Evolutionary conservation across 2,888 invertebrate genomes (phyloP).

Genomic region (Ophion ventricosus): DNA sequence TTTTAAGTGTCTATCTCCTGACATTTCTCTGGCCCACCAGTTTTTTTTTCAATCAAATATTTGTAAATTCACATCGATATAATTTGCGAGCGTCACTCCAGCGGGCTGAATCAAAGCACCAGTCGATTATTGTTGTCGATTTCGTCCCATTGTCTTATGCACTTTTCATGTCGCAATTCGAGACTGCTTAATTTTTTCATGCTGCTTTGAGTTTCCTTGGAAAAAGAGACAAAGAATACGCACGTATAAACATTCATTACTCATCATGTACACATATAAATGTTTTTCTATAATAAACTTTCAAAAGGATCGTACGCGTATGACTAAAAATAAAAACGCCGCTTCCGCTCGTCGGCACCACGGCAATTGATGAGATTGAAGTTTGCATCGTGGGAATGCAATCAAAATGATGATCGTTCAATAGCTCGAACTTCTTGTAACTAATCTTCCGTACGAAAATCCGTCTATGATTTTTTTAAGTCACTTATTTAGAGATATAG

Average conservation of each 20-base stretch:
- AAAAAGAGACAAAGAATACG: neutral
- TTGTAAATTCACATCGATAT: slow-evolving; percentile 26
- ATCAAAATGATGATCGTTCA: too few relatives aligned
- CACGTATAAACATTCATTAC: neutral
- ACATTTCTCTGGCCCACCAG: slow-evolving; percentile 32
- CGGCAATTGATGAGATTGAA: too few relatives aligned
- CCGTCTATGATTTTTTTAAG: too few relatives aligned
- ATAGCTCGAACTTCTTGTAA: too few relatives aligned
- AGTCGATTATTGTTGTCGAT: slow-evolving; percentile 11
- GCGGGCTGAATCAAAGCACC: slow-evolving; percentile 39
- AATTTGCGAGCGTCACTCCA: slow-evolving; percentile 48
- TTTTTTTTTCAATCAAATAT: slow-evolving; percentile 24
- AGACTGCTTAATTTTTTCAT: neutral
- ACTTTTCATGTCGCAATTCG: neutral
- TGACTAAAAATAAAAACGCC: too few relatives aligned
- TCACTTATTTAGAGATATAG: too few relatives aligned
- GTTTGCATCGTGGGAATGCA: too few relatives aligned
- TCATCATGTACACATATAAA: too few relatives aligned
- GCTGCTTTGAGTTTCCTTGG: slow-evolving; percentile 2
- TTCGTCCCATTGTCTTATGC: slow-evolving; percentile 4
- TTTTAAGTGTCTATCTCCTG: neutral
- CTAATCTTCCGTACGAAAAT: too few relatives aligned
- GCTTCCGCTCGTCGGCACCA: too few relatives aligned
- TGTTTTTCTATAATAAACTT: too few relatives aligned
- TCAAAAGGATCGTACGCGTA: too few relatives aligned